Evolutionary conservation across 2,113 vertebrate genomes (phyloP), one percentile per base, ranked within the genome.

Genomic region (Dolichotis patagonum): DNA sequence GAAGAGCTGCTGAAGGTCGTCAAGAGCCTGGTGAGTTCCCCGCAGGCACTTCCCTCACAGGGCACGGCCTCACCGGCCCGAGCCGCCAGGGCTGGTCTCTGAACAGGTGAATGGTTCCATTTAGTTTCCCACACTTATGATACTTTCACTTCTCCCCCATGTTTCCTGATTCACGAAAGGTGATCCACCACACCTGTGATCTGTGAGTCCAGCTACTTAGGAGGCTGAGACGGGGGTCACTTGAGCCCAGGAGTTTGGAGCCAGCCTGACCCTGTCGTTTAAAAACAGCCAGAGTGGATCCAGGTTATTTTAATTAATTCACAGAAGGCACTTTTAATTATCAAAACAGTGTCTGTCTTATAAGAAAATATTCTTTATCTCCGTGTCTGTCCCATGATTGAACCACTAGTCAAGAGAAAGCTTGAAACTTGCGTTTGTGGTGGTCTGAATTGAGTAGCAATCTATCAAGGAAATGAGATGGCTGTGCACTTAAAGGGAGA

Each of bases 1-100:
- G 99, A 99, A 63, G 99, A 99, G 93, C 96, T 99, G 95, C 98
- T 99, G 95, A 99, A 99, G 98, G 99, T 99, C 7, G 99, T 99
- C 92, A 99, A 99, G 98, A 99, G 99, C 96, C 98, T 99, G 99
- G 99, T 99, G 98, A 88, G 98, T 96, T 78, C 35, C 3, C 12
- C 3, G 0, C 9, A 0, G 9, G 30, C 54, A 43, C 20, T 35
- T 63, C 60, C 19, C 52, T 69, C 65, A 0, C 28, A n/a, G n/a
- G 0, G 35, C 24, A 1, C 69, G 28, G 28, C 32, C 19, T 75
- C 38, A 6, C 30, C 30, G 19, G 24, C 4, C 46, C 14, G 38
- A 28, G 13, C 77, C n/a, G 13, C 67, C 46, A 17, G 38, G 17
- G 7, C 17, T 35, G 7, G 32, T 49, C 19, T 75, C 41, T 13